phyloP scores from a whole-genome alignment of 1,140 invertebrate species.

The Sitophilus oryzae region DNA sequence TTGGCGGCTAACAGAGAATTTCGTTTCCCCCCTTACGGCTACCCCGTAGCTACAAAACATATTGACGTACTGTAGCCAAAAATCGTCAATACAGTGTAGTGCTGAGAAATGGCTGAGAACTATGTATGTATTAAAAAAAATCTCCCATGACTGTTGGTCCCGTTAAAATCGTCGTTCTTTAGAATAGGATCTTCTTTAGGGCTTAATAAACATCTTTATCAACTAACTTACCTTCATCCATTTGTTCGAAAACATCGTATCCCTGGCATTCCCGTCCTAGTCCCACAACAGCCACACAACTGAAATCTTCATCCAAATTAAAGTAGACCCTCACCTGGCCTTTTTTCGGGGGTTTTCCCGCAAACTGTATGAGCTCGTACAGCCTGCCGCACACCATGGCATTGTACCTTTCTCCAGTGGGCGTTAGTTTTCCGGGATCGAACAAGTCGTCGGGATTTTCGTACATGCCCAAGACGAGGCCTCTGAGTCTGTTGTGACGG shows the following conservation, averaged over 20 bases:
- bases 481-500: constrained; percentile 40
- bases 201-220: background rate
- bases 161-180: constrained; percentile 32
- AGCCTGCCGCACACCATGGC: constrained; percentile 40
- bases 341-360: constrained; percentile 44
- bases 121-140: too few species aligned
- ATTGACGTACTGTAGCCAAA: too few species aligned
- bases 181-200: too few species aligned
- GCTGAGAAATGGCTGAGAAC: too few species aligned
- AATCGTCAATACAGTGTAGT: too few species aligned
- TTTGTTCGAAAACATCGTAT: constrained; percentile 58
- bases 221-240: constrained; percentile 54
- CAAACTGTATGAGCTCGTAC: constrained; percentile 33
- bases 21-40: too few species aligned
- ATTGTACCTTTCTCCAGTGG: constrained; percentile 51
- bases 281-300: constrained; percentile 60
- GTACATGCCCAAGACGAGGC: constrained; percentile 54
- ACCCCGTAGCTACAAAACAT: too few species aligned
- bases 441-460: constrained; percentile 45
- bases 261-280: constrained; percentile 59
- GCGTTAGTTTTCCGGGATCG: constrained; percentile 48
- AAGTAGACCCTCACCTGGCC: constrained; percentile 55
- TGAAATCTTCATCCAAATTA: constrained; percentile 57
- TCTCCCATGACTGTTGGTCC: background rate
- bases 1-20: too few species aligned